Conservation (phyloP, 2,888 invertebrate species). For the Acrobasis suavella region DNA sequence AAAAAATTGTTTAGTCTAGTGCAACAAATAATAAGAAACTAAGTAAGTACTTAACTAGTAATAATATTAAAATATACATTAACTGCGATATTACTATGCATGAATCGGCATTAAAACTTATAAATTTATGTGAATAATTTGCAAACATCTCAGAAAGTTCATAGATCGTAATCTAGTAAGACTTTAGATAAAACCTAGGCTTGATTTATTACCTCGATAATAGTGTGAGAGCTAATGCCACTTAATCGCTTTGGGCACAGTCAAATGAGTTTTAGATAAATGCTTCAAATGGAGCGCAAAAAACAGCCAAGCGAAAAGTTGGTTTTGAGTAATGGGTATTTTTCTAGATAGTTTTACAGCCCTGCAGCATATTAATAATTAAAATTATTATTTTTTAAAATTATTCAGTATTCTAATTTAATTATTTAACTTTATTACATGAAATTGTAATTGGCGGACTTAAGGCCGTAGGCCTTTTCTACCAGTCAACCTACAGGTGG, state of each 20-base stretch:
- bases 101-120: neutral
- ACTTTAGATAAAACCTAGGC: slow-evolving; percentile 28
- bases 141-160: neutral
- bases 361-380: too few species aligned
- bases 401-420: too few species aligned
- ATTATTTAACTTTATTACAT: too few species aligned
- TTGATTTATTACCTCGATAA: slow-evolving; percentile 30
- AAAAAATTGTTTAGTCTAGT: neutral
- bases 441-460: too few species aligned
- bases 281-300: neutral
- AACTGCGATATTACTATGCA: neutral
- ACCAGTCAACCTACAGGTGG: too few species aligned
- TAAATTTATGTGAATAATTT: neutral
- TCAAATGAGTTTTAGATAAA: slow-evolving; percentile 1
- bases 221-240: neutral
- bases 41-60: neutral
- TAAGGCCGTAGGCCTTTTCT: too few species aligned
- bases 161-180: slow-evolving; percentile 3
- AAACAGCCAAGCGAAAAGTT: neutral
- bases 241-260: neutral
- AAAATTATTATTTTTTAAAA: too few species aligned
- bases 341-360: neutral
- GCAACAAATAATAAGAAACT: neutral
- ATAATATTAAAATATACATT: neutral
- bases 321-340: neutral